Base-by-base conservation (phyloP, 2,888 invertebrate species). In the Heterodera filipjevi region DNA sequence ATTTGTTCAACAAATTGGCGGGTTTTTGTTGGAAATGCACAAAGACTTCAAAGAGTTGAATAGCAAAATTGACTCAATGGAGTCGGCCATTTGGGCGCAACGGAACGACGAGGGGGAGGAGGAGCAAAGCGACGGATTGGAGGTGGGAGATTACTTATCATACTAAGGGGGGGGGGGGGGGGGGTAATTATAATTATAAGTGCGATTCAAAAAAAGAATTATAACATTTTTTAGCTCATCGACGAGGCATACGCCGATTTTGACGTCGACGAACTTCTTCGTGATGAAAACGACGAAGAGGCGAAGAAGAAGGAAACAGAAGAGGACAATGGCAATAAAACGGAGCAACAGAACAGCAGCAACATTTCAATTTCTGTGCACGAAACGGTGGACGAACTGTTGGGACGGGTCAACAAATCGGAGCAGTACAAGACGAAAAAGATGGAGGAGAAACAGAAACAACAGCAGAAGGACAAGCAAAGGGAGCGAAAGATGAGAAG, bases 21-120 rank as follows among this genome's bases (percentile, higher is more conserved):
- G 30, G 0, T 75, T 75, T 59, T 22, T 75, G 33, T 22, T 1
- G 33, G 33, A 19, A 53, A 75, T 75, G 75, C 44, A 22, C 14
- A 10, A 64, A 19, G 75, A 75, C 32, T 75, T 75, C 68, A 19
- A 27, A 30, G 8, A 14, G 32, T 75, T 75, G 68, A 59, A 75
- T 33, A 22, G 44, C 64, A 33, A 33, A 75, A 33, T 75, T 59
- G 75, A 75, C 46, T 12, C 30, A 16, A 30, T 64, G 53, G 59
- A 30, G 3, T 30, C 35, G 33, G 22, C 22, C 68, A 68, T 68
- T 68, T 32, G 32, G 68, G 3, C 33, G 68, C 16, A 35, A 32
- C 68, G 30, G 30, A 32, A 35, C 33, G 32, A 32, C 12, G 33
- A 68, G 35, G 33, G 10, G 68, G n/a, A 8, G 59, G 10, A n/a